Evolutionary conservation across 2,797 vertebrate species (phyloP), one percentile per base, ranked within the genome.

Genomic region (Anableps anableps): DNA sequence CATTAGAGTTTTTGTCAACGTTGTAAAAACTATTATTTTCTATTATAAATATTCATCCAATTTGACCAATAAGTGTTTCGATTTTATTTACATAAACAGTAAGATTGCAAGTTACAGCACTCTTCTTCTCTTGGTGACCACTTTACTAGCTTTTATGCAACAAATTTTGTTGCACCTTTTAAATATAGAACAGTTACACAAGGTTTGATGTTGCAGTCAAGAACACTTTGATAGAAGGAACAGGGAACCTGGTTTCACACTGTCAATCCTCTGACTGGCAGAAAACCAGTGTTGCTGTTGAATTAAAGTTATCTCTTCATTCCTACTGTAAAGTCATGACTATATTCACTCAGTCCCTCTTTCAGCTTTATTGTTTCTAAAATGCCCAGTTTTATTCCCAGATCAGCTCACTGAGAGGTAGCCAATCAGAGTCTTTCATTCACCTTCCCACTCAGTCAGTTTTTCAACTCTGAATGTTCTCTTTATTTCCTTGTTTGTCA

Each of bases 361-460:
- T 34, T 72, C 51, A 58, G 51, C 51, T 55, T 29, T 60, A 41
- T 29, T 36, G 38, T 17, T 47, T 62, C 70, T 23, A 64, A 64
- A 64, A 64, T 19, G 36, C 31, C 17, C 7, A 16, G 36, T 43
- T 53, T 43, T 6, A 55, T 29, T 70, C 29, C 21, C 45, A 38
- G 62, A 3, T 26, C 31, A 34, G 62, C 48, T 31, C 5, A 29
- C 62, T 31, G 47, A 68, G 26, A 68, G 14, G 45, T 26, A 50
- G 34, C 60, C 45, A 13, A 31, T 62, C 41, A 62, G 74, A 70
- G 31, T 34, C 23, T 23, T 34, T 50, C 43, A n/a, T 29, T 62
- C 71, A 73, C 43, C 19, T 26, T 36, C 60, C 60, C 60, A 29
- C 78, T 64, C 58, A 48, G 55, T 64, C 71, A 64, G 55, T 64